Evolutionary conservation across 2,113 vertebrate genomes (phyloP).

Genomic region (Isichthys henryi): DNA sequence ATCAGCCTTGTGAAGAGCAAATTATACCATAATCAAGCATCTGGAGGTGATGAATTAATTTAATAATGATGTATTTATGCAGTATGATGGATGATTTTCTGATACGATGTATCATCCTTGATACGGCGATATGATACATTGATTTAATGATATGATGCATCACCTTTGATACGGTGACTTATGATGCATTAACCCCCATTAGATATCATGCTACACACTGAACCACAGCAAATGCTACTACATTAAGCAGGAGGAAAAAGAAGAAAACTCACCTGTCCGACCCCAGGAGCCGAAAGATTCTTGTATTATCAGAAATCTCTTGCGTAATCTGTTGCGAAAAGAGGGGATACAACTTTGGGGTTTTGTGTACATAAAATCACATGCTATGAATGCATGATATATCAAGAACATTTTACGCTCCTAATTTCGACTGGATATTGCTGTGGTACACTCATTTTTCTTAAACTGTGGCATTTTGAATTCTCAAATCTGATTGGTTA

Average conservation of each 20-base stretch:
- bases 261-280: constrained; percentile 80
- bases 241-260: neutral
- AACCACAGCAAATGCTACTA: neutral
- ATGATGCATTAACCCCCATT: neutral
- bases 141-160: neutral
- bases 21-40: neutral
- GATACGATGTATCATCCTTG: neutral
- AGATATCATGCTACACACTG: neutral
- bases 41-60: neutral
- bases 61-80: neutral
- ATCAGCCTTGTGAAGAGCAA: neutral
- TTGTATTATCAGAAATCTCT: constrained; percentile 94
- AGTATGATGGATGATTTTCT: neutral
- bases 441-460: neutral
- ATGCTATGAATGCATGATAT: neutral
- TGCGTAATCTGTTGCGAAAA: constrained; percentile 78
- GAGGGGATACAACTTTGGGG: constrained; percentile 4
- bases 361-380: neutral
- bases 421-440: neutral
- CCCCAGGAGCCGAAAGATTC: constrained; percentile 95
- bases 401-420: neutral
- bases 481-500: neutral
- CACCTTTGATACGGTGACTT: neutral
- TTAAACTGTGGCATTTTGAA: neutral
- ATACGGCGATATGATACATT: neutral